These are phyloP conservation scores for Chaetodon auriga DNA, from an alignment of 2,113 vertebrate genomes.

Conservation along the genomic window DNA sequence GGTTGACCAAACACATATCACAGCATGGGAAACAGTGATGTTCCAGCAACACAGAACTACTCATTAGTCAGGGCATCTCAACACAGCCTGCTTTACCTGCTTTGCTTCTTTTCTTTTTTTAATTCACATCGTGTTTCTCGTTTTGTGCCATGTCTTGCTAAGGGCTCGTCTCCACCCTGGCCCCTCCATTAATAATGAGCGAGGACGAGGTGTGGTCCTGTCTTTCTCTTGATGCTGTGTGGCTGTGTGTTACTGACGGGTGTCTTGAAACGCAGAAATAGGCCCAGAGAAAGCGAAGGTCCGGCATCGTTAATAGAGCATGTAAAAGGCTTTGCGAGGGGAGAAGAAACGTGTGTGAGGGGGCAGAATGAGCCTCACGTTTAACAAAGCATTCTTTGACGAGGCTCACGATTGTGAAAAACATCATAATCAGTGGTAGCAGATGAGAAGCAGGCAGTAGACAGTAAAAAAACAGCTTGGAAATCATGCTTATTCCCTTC, in stretches of 20 bases:
- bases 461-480: background rate
- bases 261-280: slow-evolving; percentile 31
- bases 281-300: background rate
- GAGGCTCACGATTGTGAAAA: background rate
- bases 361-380: background rate
- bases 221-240: background rate
- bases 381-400: slow-evolving; percentile 6
- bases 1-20: slow-evolving; percentile 33
- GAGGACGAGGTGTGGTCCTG: slow-evolving; percentile 26
- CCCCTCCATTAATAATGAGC: slow-evolving; percentile 49
- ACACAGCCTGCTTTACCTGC: slow-evolving; percentile 1
- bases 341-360: background rate
- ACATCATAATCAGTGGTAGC: background rate
- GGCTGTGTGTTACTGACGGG: slow-evolving; percentile 7
- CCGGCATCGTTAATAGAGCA: background rate
- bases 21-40: slow-evolving; percentile 33
- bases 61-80: slow-evolving; percentile 49
- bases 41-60: slow-evolving; percentile 13
- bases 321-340: background rate
- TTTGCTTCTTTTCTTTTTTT: background rate
- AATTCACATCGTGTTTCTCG: slow-evolving; percentile 34
- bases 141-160: slow-evolving; percentile 6
- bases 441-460: background rate
- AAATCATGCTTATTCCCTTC: background rate
- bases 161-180: slow-evolving; percentile 19